Percentiles rank a stretch among this genome's conserved stretches.
These are phyloP conservation scores for Trachelus iudaicus DNA, from an alignment of 2,888 invertebrate species.

Conservation along the genomic window DNA sequence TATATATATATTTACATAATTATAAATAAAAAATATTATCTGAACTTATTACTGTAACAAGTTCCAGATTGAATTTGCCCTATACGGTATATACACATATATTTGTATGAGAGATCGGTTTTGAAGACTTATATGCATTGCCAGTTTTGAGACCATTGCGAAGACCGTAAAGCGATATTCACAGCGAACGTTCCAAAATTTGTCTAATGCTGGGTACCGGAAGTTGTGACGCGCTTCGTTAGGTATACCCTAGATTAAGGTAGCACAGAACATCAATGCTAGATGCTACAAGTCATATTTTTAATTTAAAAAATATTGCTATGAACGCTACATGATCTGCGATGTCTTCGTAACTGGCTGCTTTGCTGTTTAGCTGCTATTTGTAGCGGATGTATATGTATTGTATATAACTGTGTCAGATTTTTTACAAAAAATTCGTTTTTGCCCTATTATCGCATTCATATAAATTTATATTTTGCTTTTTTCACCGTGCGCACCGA, in stretches of 20 bases:
- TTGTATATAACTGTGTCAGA: neutral
- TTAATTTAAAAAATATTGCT: neutral
- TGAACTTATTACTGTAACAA: neutral
- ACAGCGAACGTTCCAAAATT: neutral
- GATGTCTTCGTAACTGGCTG: neutral
- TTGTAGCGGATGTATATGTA: neutral
- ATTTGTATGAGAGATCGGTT: neutral
- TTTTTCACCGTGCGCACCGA: neutral
- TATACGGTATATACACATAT: neutral
- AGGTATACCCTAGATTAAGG: neutral
- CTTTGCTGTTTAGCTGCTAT: neutral
- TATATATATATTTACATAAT: no score
- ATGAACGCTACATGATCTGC: neutral
- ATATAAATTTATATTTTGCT: neutral
- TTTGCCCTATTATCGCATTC: neutral
- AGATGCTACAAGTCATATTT: neutral
- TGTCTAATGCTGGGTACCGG: neutral
- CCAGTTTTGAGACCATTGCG: neutral
- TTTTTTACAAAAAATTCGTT: neutral
- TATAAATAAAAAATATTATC: neutral
- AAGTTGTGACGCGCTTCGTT: neutral
- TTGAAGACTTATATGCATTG: neutral
- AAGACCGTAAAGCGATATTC: neutral
- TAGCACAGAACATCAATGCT: neutral
- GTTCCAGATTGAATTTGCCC: neutral